A percentile compares a stretch with the other conserved stretches of the same genome.
These are phyloP conservation scores for Panopea generosa DNA, from an alignment of 2,888 invertebrate genomes.

Conservation along the genomic window DNA sequence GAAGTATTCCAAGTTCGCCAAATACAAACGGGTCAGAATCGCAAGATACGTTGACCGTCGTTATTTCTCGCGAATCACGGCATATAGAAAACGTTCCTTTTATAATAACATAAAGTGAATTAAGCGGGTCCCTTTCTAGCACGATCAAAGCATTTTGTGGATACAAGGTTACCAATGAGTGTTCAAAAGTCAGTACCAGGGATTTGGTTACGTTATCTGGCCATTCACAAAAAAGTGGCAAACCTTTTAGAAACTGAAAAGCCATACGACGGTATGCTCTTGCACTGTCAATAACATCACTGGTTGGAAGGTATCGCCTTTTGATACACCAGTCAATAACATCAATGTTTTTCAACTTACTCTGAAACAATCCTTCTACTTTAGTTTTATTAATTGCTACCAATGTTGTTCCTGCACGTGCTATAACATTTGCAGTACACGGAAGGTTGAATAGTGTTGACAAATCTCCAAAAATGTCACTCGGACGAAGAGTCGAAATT, in stretches of 20 bases:
- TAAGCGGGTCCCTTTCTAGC: constrained; percentile 52
- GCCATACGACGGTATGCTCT: constrained; percentile 48
- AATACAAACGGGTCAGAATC: constrained; percentile 24
- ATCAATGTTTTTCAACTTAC: constrained; percentile 30
- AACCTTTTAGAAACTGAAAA: constrained; percentile 33
- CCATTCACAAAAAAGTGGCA: constrained; percentile 45
- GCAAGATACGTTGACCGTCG: neutral
- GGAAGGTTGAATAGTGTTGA: constrained; percentile 46
- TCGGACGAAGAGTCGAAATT: constrained; percentile 20
- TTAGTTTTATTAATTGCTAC: constrained; percentile 14
- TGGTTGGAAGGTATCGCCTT: constrained; percentile 60
- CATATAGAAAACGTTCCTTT: constrained; percentile 42
- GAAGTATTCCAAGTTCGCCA: constrained; percentile 14
- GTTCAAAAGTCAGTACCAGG: constrained; percentile 53
- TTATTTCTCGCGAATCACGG: neutral
- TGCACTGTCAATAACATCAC: constrained; percentile 42
- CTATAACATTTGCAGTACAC: constrained; percentile 37
- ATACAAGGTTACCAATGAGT: constrained; percentile 51
- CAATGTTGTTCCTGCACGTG: constrained; percentile 16
- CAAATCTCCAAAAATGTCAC: constrained; percentile 56
- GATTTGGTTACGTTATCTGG: constrained; percentile 44
- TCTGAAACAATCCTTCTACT: constrained; percentile 22
- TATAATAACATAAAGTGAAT: constrained; percentile 41
- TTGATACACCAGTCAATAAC: constrained; percentile 62
- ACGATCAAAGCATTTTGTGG: constrained; percentile 49